Evolutionary conservation across 2,888 invertebrate genomes (phyloP).

Genomic region (Matsumyia berberina): DNA sequence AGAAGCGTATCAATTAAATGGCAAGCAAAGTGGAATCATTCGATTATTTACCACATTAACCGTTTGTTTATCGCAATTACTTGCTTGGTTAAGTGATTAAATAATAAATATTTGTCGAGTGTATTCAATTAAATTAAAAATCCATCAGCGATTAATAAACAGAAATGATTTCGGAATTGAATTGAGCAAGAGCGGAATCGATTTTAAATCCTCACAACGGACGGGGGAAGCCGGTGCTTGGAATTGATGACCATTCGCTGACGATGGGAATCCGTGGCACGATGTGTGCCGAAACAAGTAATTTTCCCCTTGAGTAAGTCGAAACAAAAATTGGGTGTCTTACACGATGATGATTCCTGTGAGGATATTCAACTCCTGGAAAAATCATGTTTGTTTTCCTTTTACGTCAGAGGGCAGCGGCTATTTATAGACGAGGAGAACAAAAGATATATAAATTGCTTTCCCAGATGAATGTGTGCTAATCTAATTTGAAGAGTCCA

Average conservation of each 20-base stretch:
- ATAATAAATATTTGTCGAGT: background rate
- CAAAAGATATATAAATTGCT: slow-evolving; percentile 24
- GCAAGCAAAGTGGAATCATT: too few species aligned
- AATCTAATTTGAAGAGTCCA: slow-evolving; percentile 33
- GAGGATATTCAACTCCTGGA: slow-evolving; percentile 20
- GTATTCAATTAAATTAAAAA: slow-evolving; percentile 27
- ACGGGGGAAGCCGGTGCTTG: too few species aligned
- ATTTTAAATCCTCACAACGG: too few species aligned
- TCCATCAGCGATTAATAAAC: slow-evolving; percentile 9
- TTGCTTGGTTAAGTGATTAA: background rate
- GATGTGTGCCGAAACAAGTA: slow-evolving; percentile 11
- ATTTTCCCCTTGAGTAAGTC: slow-evolving; percentile 39
- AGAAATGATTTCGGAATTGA: too few species aligned
- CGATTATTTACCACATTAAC: too few species aligned
- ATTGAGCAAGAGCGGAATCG: too few species aligned
- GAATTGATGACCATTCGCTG: slow-evolving; percentile 13
- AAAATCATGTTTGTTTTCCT: slow-evolving; percentile 7
- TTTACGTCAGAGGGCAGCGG: slow-evolving; percentile 1
- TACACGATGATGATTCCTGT: too few species aligned
- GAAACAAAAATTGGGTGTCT: slow-evolving; percentile 7
- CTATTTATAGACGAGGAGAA: slow-evolving; percentile 23
- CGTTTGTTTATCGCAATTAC: background rate
- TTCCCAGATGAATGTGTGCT: slow-evolving; percentile 4
- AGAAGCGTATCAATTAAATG: too few species aligned
- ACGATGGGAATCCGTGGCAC: background rate